Percentiles rank a stretch among this genome's conserved stretches.
Evolutionary conservation across 2,113 vertebrate species (phyloP).

Genomic region (Theristicus caerulescens): DNA sequence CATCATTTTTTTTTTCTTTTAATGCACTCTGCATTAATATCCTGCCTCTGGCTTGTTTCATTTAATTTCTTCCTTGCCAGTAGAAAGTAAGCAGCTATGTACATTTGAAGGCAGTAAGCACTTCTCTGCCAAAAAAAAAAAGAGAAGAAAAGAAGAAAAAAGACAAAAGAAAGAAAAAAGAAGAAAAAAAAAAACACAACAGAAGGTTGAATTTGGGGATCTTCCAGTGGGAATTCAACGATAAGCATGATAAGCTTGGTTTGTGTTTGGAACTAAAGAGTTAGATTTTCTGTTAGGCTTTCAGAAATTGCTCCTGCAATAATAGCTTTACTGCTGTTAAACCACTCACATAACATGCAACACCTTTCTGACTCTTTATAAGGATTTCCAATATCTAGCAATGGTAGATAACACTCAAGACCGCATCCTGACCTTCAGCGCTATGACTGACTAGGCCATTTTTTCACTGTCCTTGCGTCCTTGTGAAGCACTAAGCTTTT

Average conservation of each 20-base stretch:
- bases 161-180: background rate
- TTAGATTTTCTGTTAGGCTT: constrained; percentile 53
- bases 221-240: constrained; percentile 4
- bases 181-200: background rate
- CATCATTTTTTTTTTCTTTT: constrained; percentile 45
- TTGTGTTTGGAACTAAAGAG: constrained; percentile 17
- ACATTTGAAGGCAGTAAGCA: constrained; percentile 3
- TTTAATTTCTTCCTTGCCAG: constrained; percentile 54
- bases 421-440: constrained; percentile 63
- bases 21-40: constrained; percentile 62
- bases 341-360: constrained; percentile 32
- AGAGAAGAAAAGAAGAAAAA: no score
- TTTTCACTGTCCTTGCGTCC: background rate
- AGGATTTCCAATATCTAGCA: constrained; percentile 51
- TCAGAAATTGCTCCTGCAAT: constrained; percentile 42
- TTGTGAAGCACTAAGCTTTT: constrained; percentile 49
- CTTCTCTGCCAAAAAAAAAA: background rate
- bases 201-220: constrained; percentile 11
- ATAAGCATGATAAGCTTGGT: constrained; percentile 22
- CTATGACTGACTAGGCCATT: constrained; percentile 32
- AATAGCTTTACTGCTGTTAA: constrained; percentile 31
- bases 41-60: constrained; percentile 52
- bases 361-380: constrained; percentile 27
- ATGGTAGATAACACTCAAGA: constrained; percentile 33
- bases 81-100: background rate